Conservation (phyloP, 2,888 invertebrate genomes). For the Gisinianus flammeolus region DNA sequence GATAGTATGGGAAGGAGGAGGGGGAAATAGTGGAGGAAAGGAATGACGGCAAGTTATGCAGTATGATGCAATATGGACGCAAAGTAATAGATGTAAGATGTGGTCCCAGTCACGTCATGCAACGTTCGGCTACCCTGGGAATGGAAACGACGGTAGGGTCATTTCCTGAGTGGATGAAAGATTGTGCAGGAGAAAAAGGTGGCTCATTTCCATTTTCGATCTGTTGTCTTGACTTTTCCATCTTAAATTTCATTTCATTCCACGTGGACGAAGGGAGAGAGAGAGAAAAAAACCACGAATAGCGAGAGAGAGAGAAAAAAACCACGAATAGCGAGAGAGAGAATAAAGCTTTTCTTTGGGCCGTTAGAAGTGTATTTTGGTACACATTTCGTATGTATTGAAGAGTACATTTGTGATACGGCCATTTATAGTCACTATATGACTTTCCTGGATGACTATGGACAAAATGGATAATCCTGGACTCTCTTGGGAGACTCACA, state of each 20-base stretch:
- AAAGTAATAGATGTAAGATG: constrained; percentile 35
- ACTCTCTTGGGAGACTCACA: constrained; percentile 24
- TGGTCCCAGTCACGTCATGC: constrained; percentile 38
- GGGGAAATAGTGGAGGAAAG: not conserved
- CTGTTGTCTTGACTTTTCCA: constrained; percentile 43
- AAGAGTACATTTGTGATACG: not conserved
- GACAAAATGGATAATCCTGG: constrained; percentile 45
- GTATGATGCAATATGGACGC: constrained; percentile 9
- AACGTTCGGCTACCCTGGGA: not conserved
- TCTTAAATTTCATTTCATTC: constrained; percentile 44
- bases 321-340: not conserved
- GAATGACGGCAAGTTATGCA: not conserved
- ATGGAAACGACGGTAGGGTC: constrained; percentile 30
- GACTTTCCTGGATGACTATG: constrained; percentile 32
- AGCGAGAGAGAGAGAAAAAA: not conserved
- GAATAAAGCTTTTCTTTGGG: constrained; percentile 6
- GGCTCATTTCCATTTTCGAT: constrained; percentile 52
- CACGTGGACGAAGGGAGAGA: not conserved
- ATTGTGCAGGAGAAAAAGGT: constrained; percentile 40
- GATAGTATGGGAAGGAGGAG: not conserved
- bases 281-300: not conserved
- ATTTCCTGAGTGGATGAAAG: constrained; percentile 45
- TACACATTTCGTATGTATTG: not conserved
- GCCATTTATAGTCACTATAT: constrained; percentile 9
- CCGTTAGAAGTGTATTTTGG: constrained; percentile 13